Conservation (phyloP, 1,140 invertebrate species). For the Eueides isabella region DNA sequence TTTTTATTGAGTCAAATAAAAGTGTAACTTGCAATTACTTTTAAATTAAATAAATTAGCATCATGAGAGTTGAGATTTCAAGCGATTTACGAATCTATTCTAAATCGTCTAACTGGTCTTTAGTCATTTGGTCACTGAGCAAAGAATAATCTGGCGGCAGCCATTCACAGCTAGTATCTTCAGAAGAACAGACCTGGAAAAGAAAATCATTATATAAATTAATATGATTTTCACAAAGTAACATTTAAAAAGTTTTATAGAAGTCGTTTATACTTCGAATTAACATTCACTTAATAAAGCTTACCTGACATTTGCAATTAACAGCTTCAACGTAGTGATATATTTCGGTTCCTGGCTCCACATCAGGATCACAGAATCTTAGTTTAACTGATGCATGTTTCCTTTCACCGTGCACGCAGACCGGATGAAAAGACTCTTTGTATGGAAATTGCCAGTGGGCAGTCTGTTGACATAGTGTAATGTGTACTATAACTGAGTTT, state of each 20-base stretch:
- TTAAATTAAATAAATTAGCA: neutral
- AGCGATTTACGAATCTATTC: constrained; percentile 43
- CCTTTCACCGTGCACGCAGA: constrained; percentile 89
- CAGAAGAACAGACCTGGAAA: constrained; percentile 68
- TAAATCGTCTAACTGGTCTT: constrained; percentile 62
- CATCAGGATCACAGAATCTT: constrained; percentile 65
- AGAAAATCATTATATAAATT: neutral
- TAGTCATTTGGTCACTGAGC: constrained; percentile 54
- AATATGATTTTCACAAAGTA: too few species aligned
- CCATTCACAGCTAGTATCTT: constrained; percentile 77
- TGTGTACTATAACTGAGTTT: too few species aligned
- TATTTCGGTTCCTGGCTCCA: constrained; percentile 64
- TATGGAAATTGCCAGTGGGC: constrained; percentile 94
- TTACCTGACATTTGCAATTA: constrained; percentile 70
- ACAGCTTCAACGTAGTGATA: constrained; percentile 72
- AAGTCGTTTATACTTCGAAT: too few species aligned
- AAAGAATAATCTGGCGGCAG: constrained; percentile 67
- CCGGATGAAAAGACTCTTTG: constrained; percentile 91
- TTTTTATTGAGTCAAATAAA: constrained; percentile 17
- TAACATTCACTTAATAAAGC: too few species aligned
- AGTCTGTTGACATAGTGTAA: constrained; percentile 81
- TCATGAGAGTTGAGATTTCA: neutral
- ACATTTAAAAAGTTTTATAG: too few species aligned
- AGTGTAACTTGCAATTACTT: constrained; percentile 48
- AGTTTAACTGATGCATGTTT: constrained; percentile 69